Base-by-base conservation (phyloP, 2,113 vertebrate species). In the Tiliqua scincoides region DNA sequence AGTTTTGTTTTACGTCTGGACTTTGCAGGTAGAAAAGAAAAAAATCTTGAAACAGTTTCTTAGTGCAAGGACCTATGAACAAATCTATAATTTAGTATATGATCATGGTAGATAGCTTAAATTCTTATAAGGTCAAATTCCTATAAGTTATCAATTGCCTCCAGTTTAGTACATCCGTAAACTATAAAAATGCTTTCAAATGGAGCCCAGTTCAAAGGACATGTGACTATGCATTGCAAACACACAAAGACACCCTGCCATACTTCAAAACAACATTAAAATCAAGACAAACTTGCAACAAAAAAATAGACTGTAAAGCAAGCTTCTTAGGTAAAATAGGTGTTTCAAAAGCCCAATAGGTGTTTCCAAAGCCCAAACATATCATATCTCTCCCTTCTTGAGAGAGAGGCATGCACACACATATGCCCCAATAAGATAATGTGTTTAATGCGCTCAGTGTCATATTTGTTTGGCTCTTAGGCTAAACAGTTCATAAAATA, bases 1-100 rank as follows among this genome's bases (percentile, higher is more conserved):
- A 93, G 79, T 21, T 93, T 94, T 91, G 32, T 84, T 95, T 95
- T 79, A 78, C 59, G 82, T 85, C 71, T 87, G 93, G 88, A 83
- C 61, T 80, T 89, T 72, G 12, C 83, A 17, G 67, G 76, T 87
- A 68, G 32, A 30, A 20, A 43, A 65, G 82, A 79, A 79, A 67
- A 80, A 65, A 65, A 79, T 43, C 35, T 85, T 85, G 70, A 91
- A 93, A 77, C 48, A 54, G 30, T 90, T 93, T 89, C 78, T 91
- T 90, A 89, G 63, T 84, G 90, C 79, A 93, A 91, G 82, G 81
- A 91, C 73, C 71, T 89, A 75, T 84, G 59, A 90, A 68, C 86
- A 92, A 90, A 80, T 77, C 87, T 84, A 65, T 67, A 79, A 90
- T 93, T 93, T 91, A 91, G 91, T 85, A 87, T 43, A 81, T 84